A percentile compares a stretch with the other conserved stretches of the same genome.
Conservation (phyloP, 2,797 vertebrate genomes). For the Anabas testudineus region DNA sequence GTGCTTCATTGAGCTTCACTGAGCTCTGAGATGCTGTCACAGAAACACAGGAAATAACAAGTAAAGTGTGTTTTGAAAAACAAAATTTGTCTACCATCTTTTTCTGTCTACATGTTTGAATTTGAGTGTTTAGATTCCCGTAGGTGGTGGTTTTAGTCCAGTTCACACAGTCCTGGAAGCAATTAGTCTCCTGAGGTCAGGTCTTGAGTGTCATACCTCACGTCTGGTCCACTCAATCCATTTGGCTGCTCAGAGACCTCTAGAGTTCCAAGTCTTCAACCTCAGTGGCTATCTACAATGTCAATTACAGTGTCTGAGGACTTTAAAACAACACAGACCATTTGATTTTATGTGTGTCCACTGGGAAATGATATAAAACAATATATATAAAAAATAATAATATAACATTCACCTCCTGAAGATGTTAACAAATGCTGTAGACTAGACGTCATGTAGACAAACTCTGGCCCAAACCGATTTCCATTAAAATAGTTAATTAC, state of each 20-base stretch:
- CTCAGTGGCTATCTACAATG: conserved; percentile 9
- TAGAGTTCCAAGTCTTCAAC: not conserved
- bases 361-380: not conserved
- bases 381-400: no score
- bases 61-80: conserved; percentile 50
- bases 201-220: conserved; percentile 19
- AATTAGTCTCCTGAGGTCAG: conserved; percentile 61
- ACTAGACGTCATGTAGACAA: not conserved
- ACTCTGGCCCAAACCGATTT: no score
- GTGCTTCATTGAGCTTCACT: not conserved
- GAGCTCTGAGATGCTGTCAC: conserved; percentile 16
- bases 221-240: conserved; percentile 20
- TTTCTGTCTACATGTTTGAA: conserved; percentile 19
- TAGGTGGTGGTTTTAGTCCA: conserved; percentile 17
- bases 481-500: not conserved
- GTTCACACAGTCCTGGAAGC: conserved; percentile 51
- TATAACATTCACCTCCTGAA: not conserved
- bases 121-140: conserved; percentile 49
- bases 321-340: conserved; percentile 8
- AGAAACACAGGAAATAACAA: conserved; percentile 34
- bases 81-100: conserved; percentile 32
- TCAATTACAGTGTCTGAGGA: conserved; percentile 1
- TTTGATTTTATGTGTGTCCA: not conserved
- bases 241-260: conserved; percentile 12
- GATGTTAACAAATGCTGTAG: not conserved